phyloP scores from a whole-genome alignment of 2,888 invertebrate genomes.

The Plebejus argus region DNA sequence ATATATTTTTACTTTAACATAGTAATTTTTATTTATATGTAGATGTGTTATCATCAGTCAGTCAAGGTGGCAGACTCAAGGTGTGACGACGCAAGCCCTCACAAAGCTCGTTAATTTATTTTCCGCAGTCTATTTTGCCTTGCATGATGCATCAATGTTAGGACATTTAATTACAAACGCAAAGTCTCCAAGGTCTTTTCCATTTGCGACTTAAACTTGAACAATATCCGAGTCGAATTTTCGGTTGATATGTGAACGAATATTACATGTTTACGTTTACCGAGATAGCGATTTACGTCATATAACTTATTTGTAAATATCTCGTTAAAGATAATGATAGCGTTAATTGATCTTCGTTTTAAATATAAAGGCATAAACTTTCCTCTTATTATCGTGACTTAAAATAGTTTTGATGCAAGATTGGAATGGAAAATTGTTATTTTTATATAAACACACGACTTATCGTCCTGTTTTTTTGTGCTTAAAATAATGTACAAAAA shows the following conservation, averaged over 20 bases:
- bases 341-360: not conserved
- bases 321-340: not conserved
- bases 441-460: too few relatives aligned
- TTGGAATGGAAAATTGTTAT: not conserved
- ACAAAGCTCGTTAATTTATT: not conserved
- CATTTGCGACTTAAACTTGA: conserved; percentile 3
- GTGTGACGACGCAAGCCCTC: too few relatives aligned
- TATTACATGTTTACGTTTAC: not conserved
- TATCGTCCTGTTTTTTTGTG: too few relatives aligned
- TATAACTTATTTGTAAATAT: conserved; percentile 27
- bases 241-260: conserved; percentile 6
- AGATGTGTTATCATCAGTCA: too few relatives aligned
- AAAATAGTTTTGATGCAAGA: not conserved
- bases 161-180: not conserved
- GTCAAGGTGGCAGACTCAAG: too few relatives aligned
- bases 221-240: not conserved
- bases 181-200: conserved; percentile 13
- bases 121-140: not conserved
- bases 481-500: too few relatives aligned
- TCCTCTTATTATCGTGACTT: not conserved
- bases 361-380: not conserved
- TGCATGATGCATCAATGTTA: not conserved
- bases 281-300: conserved; percentile 24
- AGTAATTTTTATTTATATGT: too few relatives aligned
- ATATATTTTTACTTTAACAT: too few relatives aligned